Evolutionary conservation across 1,140 invertebrate genomes (phyloP).

Genomic region (Stegodyphus mimosarum): DNA sequence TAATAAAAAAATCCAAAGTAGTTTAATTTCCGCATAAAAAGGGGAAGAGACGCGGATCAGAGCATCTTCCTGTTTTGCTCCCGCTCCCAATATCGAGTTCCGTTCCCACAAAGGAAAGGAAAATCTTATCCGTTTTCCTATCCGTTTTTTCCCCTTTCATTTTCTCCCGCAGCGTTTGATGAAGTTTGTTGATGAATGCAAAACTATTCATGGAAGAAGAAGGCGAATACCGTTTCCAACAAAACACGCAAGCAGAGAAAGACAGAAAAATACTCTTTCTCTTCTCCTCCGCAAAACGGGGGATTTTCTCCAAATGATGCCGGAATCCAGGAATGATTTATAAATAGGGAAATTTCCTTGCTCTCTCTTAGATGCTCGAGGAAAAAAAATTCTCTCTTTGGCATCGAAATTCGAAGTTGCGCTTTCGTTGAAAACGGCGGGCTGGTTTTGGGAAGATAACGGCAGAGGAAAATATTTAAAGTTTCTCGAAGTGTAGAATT

Average conservation of each 20-base stretch:
- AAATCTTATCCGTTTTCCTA: neutral
- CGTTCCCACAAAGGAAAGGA: neutral
- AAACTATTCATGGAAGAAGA: conserved; percentile 50
- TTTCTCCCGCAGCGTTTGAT: conserved; percentile 12
- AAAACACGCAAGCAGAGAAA: conserved; percentile 1
- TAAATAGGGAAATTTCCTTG: neutral
- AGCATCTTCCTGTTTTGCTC: neutral
- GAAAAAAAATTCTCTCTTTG: too few relatives aligned
- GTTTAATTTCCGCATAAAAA: conserved; percentile 27
- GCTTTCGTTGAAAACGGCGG: too few relatives aligned
- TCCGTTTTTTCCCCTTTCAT: conserved; percentile 25
- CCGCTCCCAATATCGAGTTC: neutral
- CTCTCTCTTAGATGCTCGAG: neutral
- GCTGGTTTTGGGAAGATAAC: too few relatives aligned
- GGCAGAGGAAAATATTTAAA: too few relatives aligned
- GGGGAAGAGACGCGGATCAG: neutral
- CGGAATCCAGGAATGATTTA: neutral
- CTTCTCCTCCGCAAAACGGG: neutral
- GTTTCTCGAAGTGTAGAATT: too few relatives aligned
- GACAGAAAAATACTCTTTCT: neutral
- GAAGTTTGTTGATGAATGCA: conserved; percentile 51
- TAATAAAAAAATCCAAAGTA: neutral
- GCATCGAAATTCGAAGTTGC: too few relatives aligned
- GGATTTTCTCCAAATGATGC: neutral
- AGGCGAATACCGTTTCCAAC: conserved; percentile 3